phyloP scores from a whole-genome alignment of 2,797 vertebrate species.

The Scyliorhinus canicula region DNA sequence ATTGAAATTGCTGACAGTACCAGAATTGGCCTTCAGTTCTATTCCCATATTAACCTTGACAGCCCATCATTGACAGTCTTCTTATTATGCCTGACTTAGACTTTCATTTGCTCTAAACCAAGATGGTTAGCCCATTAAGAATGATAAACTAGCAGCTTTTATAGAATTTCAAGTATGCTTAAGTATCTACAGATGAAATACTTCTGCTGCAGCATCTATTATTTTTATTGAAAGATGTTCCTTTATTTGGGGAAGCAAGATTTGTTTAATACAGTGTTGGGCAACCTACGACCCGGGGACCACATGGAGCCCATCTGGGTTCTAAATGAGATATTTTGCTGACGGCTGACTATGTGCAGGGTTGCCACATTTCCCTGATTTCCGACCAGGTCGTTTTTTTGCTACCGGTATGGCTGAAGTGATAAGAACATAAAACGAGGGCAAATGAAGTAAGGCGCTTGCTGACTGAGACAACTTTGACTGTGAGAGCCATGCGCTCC shows the following conservation, averaged over 20 bases:
- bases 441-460: too few species aligned
- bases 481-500: too few species aligned
- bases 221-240: not conserved
- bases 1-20: slow-evolving; percentile 4
- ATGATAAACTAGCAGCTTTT: slow-evolving; percentile 13
- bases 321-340: too few species aligned
- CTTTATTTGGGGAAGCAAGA: not conserved
- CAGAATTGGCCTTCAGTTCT: not conserved
- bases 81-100: not conserved
- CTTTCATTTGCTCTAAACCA: not conserved
- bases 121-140: not conserved
- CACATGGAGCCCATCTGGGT: too few species aligned
- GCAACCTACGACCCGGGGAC: too few species aligned
- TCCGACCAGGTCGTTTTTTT: too few species aligned
- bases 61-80: not conserved
- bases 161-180: not conserved
- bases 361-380: too few species aligned
- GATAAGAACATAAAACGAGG: too few species aligned
- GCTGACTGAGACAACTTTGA: too few species aligned
- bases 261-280: not conserved
- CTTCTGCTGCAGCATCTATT: not conserved
- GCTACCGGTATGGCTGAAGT: too few species aligned
- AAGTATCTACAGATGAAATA: slow-evolving; percentile 3
- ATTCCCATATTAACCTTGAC: not conserved
- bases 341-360: too few species aligned